Evolutionary conservation across 2,888 invertebrate species (phyloP).

Genomic region (Boloria euphrosyne): DNA sequence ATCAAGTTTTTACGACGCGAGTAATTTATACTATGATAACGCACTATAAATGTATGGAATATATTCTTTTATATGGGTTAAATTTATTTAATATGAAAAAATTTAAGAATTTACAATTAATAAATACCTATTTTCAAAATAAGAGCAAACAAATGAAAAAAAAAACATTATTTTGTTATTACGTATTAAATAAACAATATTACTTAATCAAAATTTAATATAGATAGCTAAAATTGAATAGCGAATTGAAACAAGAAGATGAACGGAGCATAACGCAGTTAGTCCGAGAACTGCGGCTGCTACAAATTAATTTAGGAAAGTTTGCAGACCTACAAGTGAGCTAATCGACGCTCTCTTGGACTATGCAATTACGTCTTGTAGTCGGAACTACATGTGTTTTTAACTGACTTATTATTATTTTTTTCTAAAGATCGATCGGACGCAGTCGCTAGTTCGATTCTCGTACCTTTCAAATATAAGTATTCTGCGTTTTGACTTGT

Average conservation of each 20-base stretch:
- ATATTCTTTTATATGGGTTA: no score
- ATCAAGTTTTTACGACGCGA: no score
- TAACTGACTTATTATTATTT: neutral
- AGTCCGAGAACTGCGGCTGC: slow-evolving; percentile 53
- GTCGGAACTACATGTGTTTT: slow-evolving; percentile 3
- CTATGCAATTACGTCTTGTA: slow-evolving; percentile 46
- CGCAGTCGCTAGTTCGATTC: no score
- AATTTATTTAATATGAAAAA: no score
- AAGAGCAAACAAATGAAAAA: neutral
- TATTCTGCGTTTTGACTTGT: no score
- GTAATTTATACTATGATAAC: neutral
- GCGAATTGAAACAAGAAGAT: slow-evolving; percentile 64
- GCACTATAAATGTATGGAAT: no score
- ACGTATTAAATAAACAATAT: slow-evolving; percentile 3
- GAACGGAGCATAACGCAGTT: slow-evolving; percentile 59
- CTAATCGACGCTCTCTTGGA: slow-evolving; percentile 40
- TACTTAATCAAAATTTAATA: slow-evolving; percentile 39
- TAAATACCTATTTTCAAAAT: no score
- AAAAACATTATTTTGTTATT: neutral
- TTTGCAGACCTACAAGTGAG: slow-evolving; percentile 59
- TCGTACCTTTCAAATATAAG: no score
- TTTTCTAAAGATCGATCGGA: no score
- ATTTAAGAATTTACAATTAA: no score
- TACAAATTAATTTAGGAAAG: slow-evolving; percentile 63
- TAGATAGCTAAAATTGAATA: slow-evolving; percentile 54